These are phyloP conservation scores for Coluber constrictor DNA, from an alignment of 2,797 vertebrate species.

Conservation along the genomic window DNA sequence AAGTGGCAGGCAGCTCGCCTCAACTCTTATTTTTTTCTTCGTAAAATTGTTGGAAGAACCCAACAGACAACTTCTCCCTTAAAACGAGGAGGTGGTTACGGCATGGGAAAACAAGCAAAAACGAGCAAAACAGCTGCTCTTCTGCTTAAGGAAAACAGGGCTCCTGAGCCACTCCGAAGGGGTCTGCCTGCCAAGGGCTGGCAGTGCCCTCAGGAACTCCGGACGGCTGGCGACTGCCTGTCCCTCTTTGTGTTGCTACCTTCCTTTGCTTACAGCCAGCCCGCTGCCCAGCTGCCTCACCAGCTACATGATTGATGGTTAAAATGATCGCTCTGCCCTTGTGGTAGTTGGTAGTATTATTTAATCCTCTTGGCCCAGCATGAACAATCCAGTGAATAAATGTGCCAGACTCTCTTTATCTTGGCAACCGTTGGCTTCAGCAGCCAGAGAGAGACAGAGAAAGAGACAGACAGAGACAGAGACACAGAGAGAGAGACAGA, in stretches of 20 bases:
- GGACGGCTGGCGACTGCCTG: neutral
- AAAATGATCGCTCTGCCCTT: conserved; percentile 53
- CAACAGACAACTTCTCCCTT: neutral
- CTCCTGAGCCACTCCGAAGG: neutral
- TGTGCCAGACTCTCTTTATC: conserved; percentile 55
- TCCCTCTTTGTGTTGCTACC: neutral
- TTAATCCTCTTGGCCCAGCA: conserved; percentile 69
- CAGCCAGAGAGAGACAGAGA: conserved; percentile 19
- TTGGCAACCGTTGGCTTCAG: conserved; percentile 55
- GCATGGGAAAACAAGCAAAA: too few relatives aligned
- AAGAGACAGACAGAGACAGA: too few relatives aligned
- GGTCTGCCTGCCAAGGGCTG: neutral
- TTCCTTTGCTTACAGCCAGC: conserved; percentile 33
- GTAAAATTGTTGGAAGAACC: neutral
- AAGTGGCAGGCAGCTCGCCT: neutral
- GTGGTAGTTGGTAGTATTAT: conserved; percentile 54
- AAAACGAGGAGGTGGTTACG: neutral
- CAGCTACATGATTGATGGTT: conserved; percentile 51
- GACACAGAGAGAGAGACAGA: too few relatives aligned
- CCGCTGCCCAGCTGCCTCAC: conserved; percentile 18
- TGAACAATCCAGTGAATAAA: conserved; percentile 56
- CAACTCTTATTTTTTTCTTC: neutral
- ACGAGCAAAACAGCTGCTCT: fast-evolving
- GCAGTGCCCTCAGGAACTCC: neutral
- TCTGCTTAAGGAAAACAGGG: neutral